Evolutionary conservation across 2,888 invertebrate species (phyloP), one percentile per base, ranked within the genome.

Genomic region (Periphyllus acericola): DNA sequence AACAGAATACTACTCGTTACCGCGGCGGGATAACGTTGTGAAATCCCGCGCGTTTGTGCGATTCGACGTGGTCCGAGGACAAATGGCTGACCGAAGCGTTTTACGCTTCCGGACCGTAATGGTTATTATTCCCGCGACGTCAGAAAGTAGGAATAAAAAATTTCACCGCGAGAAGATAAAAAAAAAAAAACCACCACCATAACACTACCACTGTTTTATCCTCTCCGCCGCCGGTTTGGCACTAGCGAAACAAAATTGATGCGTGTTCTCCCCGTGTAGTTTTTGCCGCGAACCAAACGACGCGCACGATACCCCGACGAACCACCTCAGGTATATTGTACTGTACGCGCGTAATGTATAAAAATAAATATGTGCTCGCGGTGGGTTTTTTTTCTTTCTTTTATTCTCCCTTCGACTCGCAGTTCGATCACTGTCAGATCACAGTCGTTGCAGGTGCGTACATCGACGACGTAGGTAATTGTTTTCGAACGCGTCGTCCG

Each of bases 1-100:
- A 29, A n/a, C 29, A 29, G 52, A 78, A 78, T 78, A 29, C 29
- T 29, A 21, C 78, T 76, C 46, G 78, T 52, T 78, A 78, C 52
- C 21, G 32, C 32, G 46, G 46, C 9, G 14, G 29, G 32, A 5
- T 52, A 32, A 32, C 17, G 52, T 29, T 11, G 19, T 52, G 29
- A 52, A 32, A 32, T 29, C 29, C 19, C 78, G 21, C 21, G 11
- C 11, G 21, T 32, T 78, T 25, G 78, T 52, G 29, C 52, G 32
- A 52, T 52, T 46, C 46, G 14, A 46, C 46, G 46, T 11, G 14
- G 14, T 14, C 14, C 14, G 46, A 14, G 14, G 46, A 46, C 46
- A 6, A 6, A 36, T 19, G 46, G 46, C 76, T 76, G 76, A 76
- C 46, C 76, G 32, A 78, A 78, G 21, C 52, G 52, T 29, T 78